A percentile compares a stretch with the other conserved stretches of the same genome.
Conservation (phyloP, 1,140 invertebrate species). For the Drosophila subpulchrella region DNA sequence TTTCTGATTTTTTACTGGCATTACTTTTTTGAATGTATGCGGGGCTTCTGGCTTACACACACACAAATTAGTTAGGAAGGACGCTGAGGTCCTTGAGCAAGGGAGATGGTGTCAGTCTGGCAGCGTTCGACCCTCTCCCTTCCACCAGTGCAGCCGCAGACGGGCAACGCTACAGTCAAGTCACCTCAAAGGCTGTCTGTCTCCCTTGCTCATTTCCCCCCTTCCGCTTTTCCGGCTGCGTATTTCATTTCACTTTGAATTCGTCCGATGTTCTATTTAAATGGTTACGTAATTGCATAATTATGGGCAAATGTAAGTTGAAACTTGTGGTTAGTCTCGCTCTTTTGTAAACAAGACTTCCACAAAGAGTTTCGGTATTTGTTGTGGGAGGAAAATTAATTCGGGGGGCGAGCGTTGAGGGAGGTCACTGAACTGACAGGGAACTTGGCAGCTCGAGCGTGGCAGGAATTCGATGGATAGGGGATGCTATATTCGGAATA, state of each 20-base stretch:
- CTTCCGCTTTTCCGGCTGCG: conserved; percentile 27
- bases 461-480: conserved; percentile 1
- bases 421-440: conserved; percentile 37
- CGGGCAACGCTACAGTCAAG: conserved; percentile 59
- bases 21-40: conserved; percentile 21
- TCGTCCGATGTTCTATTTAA: conserved; percentile 77
- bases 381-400: conserved; percentile 28
- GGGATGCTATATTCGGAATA: conserved; percentile 22
- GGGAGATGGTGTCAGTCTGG: conserved; percentile 31
- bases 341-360: conserved; percentile 24
- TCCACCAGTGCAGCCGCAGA: conserved; percentile 59
- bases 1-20: conserved; percentile 18
- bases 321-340: conserved; percentile 45
- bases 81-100: neutral
- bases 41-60: conserved; percentile 21
- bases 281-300: conserved; percentile 82
- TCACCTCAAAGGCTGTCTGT: conserved; percentile 63
- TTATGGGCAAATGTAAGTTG: conserved; percentile 69
- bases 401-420: neutral
- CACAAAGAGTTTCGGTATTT: conserved; percentile 42
- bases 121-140: conserved; percentile 13
- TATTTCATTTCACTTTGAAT: conserved; percentile 69
- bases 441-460: neutral
- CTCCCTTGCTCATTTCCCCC: conserved; percentile 10
- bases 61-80: conserved; percentile 56